Evolutionary conservation across 2,113 vertebrate species (phyloP), one percentile per base, ranked within the genome.

Genomic region (Eclectus roratus): DNA sequence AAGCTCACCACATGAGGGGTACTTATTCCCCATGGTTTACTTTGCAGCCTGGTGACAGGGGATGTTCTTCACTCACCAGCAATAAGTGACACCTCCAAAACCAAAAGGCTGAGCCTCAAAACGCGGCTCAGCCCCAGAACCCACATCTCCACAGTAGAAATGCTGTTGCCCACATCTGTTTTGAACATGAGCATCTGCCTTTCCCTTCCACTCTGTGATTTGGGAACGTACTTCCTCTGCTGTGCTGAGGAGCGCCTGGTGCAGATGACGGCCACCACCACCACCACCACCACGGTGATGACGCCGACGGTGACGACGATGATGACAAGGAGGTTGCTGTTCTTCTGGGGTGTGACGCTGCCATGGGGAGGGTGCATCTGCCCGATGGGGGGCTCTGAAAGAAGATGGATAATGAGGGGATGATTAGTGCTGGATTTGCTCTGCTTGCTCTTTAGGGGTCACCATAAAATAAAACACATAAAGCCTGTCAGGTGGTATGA

Each of bases 301-400:
- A 98, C 97, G 2, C 99, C 99, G 6, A 99, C 97, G 0, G 99
- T 99, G 58, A 99, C 98, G 39, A 99, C 98, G 4, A 99, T 97
- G 95, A 99, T 98, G 50, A 99, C 98, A n/a, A 99, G 98, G 52
- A 99, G 98, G 96, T 98, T 99, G 91, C 98, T 98, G 96, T 98
- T 99, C 97, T 98, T 99, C 95, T 99, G 99, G 13, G 99, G 99
- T 0, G 99, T 99, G 65, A 98, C 98, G 5, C 98, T 99, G 97
- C 99, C 98, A 0, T 99, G 99, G 1, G 99, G 99, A 1, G 99
- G 99, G 25, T 98, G 99, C 98, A 99, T 99, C 96, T 99, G 99
- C 60, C 99, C 99, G 13, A 99, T 98, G 13, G 99, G 99, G 53
- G 99, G 98, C 74, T 99, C 99, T 99, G 97, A 31, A 97, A 94